Percentiles rank a stretch among this genome's conserved stretches.
Conservation (phyloP, 2,888 invertebrate species). For the Temnothorax ravouxi region DNA sequence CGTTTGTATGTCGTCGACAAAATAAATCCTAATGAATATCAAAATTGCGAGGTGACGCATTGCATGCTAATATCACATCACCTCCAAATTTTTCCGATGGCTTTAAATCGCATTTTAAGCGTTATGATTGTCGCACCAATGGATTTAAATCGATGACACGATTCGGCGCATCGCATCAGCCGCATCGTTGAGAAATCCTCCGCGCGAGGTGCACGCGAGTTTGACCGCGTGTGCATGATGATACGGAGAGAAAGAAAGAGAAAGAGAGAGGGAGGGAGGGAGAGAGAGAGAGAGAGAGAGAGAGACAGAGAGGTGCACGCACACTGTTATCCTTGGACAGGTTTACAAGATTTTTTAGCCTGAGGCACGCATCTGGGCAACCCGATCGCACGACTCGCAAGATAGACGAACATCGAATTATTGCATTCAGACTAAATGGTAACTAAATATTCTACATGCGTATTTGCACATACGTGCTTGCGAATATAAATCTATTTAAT, state of each 20-base stretch:
- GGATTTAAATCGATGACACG: slow-evolving; percentile 48
- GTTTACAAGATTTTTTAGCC: slow-evolving; percentile 57
- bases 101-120: slow-evolving; percentile 65
- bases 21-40: background rate
- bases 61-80: background rate
- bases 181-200: slow-evolving; percentile 22
- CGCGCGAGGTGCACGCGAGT: slow-evolving; percentile 7
- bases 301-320: slow-evolving; percentile 21
- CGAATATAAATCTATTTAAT: slow-evolving; percentile 2
- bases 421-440: slow-evolving; percentile 68
- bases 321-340: slow-evolving; percentile 59
- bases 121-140: slow-evolving; percentile 64
- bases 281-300: background rate
- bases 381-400: slow-evolving; percentile 63
- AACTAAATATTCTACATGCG: slow-evolving; percentile 60
- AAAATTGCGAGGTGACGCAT: background rate
- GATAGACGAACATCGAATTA: slow-evolving; percentile 60
- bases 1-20: background rate
- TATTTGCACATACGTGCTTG: background rate
- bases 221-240: slow-evolving; percentile 28
- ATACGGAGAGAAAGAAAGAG: slow-evolving; percentile 16
- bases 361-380: slow-evolving; percentile 64
- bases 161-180: slow-evolving; percentile 28
- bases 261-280: background rate
- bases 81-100: slow-evolving; percentile 41